phyloP scores from a whole-genome alignment of 2,888 invertebrate species.

The Xanthia togata region DNA sequence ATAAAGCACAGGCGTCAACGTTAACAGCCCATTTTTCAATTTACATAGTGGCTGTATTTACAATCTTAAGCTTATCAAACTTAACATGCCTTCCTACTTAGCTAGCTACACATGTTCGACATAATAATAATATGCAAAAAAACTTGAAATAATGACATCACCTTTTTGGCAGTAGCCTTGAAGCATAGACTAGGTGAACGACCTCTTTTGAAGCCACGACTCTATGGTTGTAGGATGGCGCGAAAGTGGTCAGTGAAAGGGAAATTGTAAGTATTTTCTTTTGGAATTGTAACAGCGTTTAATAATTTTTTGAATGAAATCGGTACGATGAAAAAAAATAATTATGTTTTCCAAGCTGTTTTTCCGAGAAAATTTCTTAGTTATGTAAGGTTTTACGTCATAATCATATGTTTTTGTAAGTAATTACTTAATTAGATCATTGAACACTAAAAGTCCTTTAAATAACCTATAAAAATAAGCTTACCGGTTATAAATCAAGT shows the following conservation, averaged over 20 bases:
- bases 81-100: constrained; percentile 21
- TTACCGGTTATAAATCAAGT: constrained; percentile 6
- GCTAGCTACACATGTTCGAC: constrained; percentile 39
- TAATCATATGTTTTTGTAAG: background rate
- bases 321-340: background rate
- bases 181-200: constrained; percentile 66
- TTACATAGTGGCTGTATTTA: background rate
- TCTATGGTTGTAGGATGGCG: constrained; percentile 67
- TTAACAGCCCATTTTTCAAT: background rate
- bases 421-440: background rate
- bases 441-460: background rate
- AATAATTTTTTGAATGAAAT: background rate
- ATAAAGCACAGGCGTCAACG: background rate
- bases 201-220: constrained; percentile 61
- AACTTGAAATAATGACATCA: constrained; percentile 64
- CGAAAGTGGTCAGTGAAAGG: constrained; percentile 67
- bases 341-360: background rate
- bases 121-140: constrained; percentile 53
- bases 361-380: background rate
- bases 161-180: constrained; percentile 62
- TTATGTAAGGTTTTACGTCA: background rate
- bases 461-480: background rate
- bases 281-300: background rate
- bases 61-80: constrained; percentile 42
- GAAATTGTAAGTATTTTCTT: constrained; percentile 55